Conservation (phyloP, 1,140 invertebrate species). For the Telenomus remus region DNA sequence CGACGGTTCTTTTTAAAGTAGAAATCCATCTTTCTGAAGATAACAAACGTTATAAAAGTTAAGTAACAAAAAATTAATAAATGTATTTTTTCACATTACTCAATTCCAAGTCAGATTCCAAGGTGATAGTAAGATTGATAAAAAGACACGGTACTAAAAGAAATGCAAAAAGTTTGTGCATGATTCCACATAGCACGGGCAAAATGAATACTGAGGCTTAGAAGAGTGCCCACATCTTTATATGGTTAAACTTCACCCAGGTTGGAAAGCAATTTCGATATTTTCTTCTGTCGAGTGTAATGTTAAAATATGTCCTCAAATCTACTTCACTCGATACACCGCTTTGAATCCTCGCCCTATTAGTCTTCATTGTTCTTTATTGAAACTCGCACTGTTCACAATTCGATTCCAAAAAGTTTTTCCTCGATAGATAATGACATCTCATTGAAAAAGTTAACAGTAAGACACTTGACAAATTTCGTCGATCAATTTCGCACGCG, state of each 20-base stretch:
- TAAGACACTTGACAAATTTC: too few relatives aligned
- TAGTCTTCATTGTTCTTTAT: slow-evolving; percentile 43
- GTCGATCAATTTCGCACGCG: too few relatives aligned
- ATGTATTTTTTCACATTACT: slow-evolving; percentile 14
- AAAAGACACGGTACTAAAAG: slow-evolving; percentile 5
- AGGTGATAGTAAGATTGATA: background rate
- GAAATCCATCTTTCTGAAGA: slow-evolving; percentile 50
- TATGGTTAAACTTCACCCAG: slow-evolving; percentile 9
- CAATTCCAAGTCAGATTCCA: slow-evolving; percentile 11
- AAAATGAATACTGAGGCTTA: slow-evolving; percentile 26
- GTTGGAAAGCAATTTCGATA: slow-evolving; percentile 26
- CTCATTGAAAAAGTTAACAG: too few relatives aligned
- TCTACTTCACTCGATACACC: slow-evolving; percentile 15
- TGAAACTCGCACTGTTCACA: slow-evolving; percentile 1
- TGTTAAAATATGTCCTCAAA: slow-evolving; percentile 33
- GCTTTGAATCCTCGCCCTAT: slow-evolving; percentile 35
- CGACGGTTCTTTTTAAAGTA: slow-evolving; percentile 54
- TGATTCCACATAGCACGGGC: slow-evolving; percentile 10
- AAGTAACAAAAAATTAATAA: background rate
- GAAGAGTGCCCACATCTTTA: slow-evolving; percentile 11
- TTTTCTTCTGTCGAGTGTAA: slow-evolving; percentile 41
- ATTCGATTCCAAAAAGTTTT: too few relatives aligned
- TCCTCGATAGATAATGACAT: too few relatives aligned
- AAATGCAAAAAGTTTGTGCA: slow-evolving; percentile 18
- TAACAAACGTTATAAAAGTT: background rate